phyloP scores from a whole-genome alignment of 2,888 invertebrate genomes.

The Lymantria monacha region DNA sequence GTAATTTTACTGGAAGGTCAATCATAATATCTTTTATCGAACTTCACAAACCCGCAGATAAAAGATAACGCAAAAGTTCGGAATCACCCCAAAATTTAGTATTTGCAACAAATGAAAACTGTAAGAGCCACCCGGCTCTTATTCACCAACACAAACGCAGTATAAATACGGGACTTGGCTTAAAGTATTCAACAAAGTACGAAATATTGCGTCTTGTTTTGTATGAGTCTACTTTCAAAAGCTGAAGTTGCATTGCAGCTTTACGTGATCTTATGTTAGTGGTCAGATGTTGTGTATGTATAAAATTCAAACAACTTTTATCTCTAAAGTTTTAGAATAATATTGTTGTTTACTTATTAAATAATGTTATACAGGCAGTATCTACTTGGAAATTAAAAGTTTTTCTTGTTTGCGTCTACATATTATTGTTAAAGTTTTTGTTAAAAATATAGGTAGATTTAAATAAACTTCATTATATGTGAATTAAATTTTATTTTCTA shows the following conservation, averaged over 20 bases:
- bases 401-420: conserved; percentile 1
- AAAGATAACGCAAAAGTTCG: conserved; percentile 38
- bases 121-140: conserved; percentile 58
- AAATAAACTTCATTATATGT: no score
- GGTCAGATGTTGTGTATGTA: conserved; percentile 18
- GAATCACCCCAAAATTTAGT: conserved; percentile 53
- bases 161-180: conserved; percentile 62
- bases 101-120: conserved; percentile 69
- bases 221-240: conserved; percentile 27
- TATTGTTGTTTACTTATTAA: conserved; percentile 14
- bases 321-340: conserved; percentile 22
- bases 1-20: no score
- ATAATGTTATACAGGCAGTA: no score
- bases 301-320: conserved; percentile 21
- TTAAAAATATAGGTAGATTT: neutral
- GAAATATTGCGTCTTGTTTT: conserved; percentile 52
- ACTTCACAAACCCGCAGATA: conserved; percentile 34
- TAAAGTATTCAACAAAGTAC: conserved; percentile 61
- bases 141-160: conserved; percentile 57
- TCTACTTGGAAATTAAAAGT: conserved; percentile 13
- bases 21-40: conserved; percentile 33
- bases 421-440: conserved; percentile 1
- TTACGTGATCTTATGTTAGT: conserved; percentile 8
- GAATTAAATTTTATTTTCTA: no score
- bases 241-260: conserved; percentile 6